Conservation (phyloP, 2,797 vertebrate genomes). For the Loriculus beryllinus region DNA sequence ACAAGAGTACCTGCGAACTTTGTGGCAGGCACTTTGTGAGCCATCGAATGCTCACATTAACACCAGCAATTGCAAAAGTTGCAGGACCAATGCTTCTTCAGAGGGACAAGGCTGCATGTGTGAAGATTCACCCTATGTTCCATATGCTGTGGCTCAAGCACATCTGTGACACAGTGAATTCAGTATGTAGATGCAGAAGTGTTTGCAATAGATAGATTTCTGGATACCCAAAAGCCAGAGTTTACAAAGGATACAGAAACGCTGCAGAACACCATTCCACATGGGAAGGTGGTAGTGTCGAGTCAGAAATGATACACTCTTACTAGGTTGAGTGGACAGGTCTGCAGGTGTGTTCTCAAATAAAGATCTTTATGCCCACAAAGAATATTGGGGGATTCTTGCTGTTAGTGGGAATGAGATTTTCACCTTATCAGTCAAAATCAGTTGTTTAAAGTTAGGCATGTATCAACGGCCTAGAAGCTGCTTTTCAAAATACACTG, state of each 20-base stretch:
- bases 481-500: neutral
- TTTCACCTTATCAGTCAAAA: neutral
- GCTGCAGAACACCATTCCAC: neutral
- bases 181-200: neutral
- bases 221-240: neutral
- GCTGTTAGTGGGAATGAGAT: neutral
- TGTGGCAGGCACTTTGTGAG: neutral
- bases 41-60: rapidly evolving
- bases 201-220: neutral
- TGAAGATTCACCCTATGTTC: rapidly evolving
- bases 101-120: neutral
- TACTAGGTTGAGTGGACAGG: neutral
- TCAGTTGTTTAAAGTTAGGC: neutral
- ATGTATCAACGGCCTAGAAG: neutral
- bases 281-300: rapidly evolving
- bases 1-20: neutral
- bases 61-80: neutral
- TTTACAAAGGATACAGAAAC: neutral
- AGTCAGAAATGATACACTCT: neutral
- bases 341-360: neutral
- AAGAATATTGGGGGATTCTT: neutral
- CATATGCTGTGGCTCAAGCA: neutral
- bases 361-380: neutral
- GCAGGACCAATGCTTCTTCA: neutral
- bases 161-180: rapidly evolving